phyloP scores from a whole-genome alignment of 35 echinoderm and acorn worm species.

The Apostichopus japonicus region DNA sequence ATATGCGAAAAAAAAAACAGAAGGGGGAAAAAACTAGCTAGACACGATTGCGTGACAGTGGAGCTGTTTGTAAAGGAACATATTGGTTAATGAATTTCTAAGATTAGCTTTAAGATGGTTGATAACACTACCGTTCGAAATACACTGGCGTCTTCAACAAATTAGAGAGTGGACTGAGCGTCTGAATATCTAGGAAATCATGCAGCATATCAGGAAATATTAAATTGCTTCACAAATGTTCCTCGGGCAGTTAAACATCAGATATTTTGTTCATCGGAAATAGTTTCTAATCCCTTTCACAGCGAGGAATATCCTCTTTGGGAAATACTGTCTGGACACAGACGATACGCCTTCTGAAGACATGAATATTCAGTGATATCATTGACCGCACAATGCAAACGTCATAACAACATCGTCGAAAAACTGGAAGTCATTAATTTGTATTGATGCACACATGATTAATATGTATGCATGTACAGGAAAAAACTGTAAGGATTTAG shows the following conservation, averaged over 20 bases:
- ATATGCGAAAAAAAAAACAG: too few species aligned
- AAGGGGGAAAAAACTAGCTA: background rate
- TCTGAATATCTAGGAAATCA: background rate
- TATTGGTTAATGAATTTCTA: background rate
- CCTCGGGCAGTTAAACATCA: background rate
- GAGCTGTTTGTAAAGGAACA: background rate
- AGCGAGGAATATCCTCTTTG: background rate
- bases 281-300: background rate
- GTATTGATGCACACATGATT: too few species aligned
- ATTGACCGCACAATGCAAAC: too few species aligned
- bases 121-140: background rate
- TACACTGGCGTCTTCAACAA: background rate
- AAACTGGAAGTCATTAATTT: too few species aligned
- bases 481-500: too few species aligned
- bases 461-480: too few species aligned
- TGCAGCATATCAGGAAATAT: background rate
- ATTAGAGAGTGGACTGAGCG: background rate
- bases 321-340: background rate
- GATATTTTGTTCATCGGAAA: background rate
- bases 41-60: background rate
- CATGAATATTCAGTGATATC: background rate
- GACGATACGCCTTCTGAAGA: background rate
- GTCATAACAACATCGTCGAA: too few species aligned
- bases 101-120: background rate
- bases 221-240: background rate